Base-by-base conservation (phyloP, 2,888 invertebrate genomes). In the Scaptomyza tumidula region DNA sequence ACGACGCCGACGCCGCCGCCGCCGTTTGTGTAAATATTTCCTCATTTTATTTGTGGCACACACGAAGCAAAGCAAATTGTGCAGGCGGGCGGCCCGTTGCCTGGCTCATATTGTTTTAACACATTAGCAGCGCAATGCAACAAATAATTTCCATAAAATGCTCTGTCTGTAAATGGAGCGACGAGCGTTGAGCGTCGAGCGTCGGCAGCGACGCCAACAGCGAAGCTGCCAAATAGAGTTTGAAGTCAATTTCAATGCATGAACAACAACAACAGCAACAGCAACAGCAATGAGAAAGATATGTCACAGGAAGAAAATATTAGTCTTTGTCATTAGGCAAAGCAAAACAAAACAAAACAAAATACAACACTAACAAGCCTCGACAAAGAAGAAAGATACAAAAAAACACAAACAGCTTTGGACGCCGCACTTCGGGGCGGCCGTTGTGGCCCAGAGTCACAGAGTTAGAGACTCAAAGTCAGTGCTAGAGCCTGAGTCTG, bases 251-350 rank as follows among this genome's bases (percentile, higher is more conserved):
- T 75, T 75, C 54, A 75, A 75, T 75, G 72, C 68, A 29, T 5
- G 24, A 24, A 24, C 24, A 24, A 24, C 24, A 24, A 24, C 24
- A 35, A 11, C 10, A 39, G 9, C 37, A 37, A 37, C 37, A 39
- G 14, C 14, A 39, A 39, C 39, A 41, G 16, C 41, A 16, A 16
- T 58, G 76, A 74, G 79, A 89, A 83, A 83, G 90, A 90, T 90
- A 90, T 90, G 90, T 90, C 90, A 90, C 90, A 90, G 90, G 90
- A 90, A 90, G 90, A 90, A 90, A 90, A 90, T 90, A 90, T 90
- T 90, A 83, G 90, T 89, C 84, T 90, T 90, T 90, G 90, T 90
- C 86, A 90, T 90, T 90, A 90, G 89, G 85, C 78, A 83, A 89
- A 88, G 86, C 76, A 86, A 77, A 82, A 84, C 80, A 72, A 72